Base-by-base conservation (phyloP, 2,797 vertebrate genomes). In the Alcedo quadribrachys region DNA sequence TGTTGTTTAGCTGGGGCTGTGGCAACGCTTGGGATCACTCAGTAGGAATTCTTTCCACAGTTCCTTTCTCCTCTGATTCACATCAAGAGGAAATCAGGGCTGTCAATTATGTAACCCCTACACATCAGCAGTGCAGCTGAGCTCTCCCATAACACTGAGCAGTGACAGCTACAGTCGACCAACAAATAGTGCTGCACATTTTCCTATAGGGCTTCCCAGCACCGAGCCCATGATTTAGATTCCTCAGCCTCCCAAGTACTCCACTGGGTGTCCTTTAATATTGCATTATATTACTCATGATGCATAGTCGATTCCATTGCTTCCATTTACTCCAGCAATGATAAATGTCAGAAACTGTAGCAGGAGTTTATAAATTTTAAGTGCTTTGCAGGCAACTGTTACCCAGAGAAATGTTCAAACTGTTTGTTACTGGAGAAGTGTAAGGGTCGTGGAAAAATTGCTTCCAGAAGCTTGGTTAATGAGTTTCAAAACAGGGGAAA, bases 321-420 rank as follows among this genome's bases (percentile, higher is more conserved):
- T 91, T 89, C 91, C 96, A 94, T 96, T 96, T 96, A 94, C 96
- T 96, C 92, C 91, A 96, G 95, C 71, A 73, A 87, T 94, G 96
- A 96, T 92, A 90, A 94, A 96, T 89, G 92, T 89, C 88, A 92
- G 86, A 81, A 92, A 81, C 86, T 78, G 48, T 25, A 90, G 0
- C 4, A 94, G 93, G 87, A 94, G 94, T 94, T 95, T 87, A 95
- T 94, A 93, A 85, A 94, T 96, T 94, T 78, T 16, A 87, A 94
- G 96, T 81, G 88, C 86, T 94, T 93, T 79, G 76, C 78, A 95
- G 88, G 93, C 88, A 90, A 94, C 79, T 53, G 58, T 93, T 93
- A 85, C 65, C 81, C 94, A 37, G 81, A 89, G 93, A 94, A 94
- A 87, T 57, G 48, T 87, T 91, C 84, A 66, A 78, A 92, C 69